Evolutionary conservation across 2,797 vertebrate species (phyloP), one percentile per base, ranked within the genome.

Genomic region (Cyclopterus lumpus): DNA sequence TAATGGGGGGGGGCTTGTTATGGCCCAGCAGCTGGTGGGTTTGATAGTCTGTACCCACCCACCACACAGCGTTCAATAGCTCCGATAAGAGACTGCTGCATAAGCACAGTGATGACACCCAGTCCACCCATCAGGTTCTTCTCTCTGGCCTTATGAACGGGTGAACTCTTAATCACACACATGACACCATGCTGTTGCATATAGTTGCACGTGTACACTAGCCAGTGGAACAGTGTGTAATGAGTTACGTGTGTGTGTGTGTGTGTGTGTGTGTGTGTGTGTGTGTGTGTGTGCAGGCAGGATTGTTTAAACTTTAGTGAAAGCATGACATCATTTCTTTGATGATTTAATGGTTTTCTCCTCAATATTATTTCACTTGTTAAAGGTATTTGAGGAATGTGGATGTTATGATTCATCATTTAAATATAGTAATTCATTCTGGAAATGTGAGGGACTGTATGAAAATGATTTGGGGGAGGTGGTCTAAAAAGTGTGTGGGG

Each of bases 281-380:
- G 61, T 68, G 46, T 57, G 40, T 38, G 60, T 60, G 67, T 32
- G 16, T 70, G 44, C 14, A 57, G 11, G 24, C 20, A 49, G 24
- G 60, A 66, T 71, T 67, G 42, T 42, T 58, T 36, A 46, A 54
- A 72, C 44, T 62, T 58, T 20, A 67, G 53, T 48, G 34, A 48
- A 57, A 22, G 36, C 55, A 58, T 34, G 4, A 63, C 68, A 57
- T 28, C 51, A 63, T 68, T 61, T 81, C 28, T 71, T 49, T 51
- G 59, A 75, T 60, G 44, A 67, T 74, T 73, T 83, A 20, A 69
- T 73, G 70, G 55, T 28, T 69, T 58, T 60, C 67, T 38, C 55
- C 55, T 49, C 67, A 58, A 44, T 62, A 58, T 59, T 84, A 67
- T 63, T 77, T 81, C 46, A 71, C 38, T 71, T 67, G 10, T 2